phyloP scores from a whole-genome alignment of 2,797 vertebrate species.

The Rhynchonycteris naso region DNA sequence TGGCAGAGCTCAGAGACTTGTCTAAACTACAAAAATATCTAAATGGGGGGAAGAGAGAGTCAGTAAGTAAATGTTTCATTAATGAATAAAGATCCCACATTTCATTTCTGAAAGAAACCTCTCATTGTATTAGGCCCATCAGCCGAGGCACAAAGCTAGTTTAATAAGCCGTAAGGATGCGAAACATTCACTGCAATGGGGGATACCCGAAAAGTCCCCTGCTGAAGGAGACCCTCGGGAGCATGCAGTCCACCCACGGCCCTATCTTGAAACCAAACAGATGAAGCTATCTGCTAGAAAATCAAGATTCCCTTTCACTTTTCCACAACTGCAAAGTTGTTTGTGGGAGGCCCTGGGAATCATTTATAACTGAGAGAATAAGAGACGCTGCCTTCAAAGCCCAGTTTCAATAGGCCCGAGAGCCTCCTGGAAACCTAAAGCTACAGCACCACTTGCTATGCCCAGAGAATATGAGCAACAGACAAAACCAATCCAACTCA shows the following conservation, averaged over 20 bases:
- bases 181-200: not conserved
- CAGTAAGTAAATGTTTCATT: conserved; percentile 25
- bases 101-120: conserved; percentile 16
- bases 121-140: not conserved
- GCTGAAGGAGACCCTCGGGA: not conserved
- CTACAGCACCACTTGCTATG: not conserved
- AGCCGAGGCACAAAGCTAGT: not conserved
- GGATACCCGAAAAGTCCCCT: not conserved
- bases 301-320: conserved; percentile 45
- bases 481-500: conserved; percentile 17
- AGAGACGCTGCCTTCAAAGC: conserved; percentile 30
- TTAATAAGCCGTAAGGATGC: not conserved
- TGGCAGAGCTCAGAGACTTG: not conserved
- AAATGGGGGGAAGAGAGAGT: not conserved
- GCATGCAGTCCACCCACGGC: not conserved
- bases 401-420: conserved; percentile 27
- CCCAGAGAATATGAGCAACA: conserved; percentile 12
- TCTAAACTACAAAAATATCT: conserved; percentile 14
- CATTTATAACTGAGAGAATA: conserved; percentile 32
- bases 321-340: conserved; percentile 28
- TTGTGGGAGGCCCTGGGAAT: not conserved
- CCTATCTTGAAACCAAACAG: not conserved
- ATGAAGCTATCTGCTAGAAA: conserved; percentile 3
- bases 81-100: conserved; percentile 3
- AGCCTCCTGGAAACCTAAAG: conserved; percentile 57